Conservation (phyloP, 2,797 vertebrate species). For the Centroberyx gerrardi region DNA sequence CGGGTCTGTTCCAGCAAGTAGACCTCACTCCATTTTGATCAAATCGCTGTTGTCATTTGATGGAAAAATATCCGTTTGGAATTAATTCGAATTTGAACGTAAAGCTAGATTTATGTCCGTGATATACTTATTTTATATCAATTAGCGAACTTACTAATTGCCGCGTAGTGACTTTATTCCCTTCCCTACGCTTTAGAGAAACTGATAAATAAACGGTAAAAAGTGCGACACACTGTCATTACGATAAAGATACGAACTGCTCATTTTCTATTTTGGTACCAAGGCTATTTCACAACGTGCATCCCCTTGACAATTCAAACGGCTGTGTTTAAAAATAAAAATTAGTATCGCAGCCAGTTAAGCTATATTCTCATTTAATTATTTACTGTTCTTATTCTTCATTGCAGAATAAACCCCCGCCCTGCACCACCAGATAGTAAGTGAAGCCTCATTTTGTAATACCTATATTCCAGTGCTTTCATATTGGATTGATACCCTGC, state of each 20-base stretch:
- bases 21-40: slow-evolving; percentile 33
- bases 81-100: accelerated
- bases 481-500: slow-evolving; percentile 40
- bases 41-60: slow-evolving; percentile 13
- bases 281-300: no score
- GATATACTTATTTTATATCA: no score
- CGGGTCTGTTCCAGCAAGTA: slow-evolving; percentile 67
- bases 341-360: no score
- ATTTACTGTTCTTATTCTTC: background rate
- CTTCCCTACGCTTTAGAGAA: no score
- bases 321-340: background rate
- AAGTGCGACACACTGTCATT: no score
- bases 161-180: no score
- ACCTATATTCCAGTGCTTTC: slow-evolving; percentile 3
- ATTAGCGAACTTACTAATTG: no score
- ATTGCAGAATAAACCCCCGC: slow-evolving; percentile 42
- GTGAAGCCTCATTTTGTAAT: slow-evolving; percentile 7
- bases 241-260: no score
- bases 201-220: no score
- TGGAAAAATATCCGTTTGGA: background rate
- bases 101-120: background rate
- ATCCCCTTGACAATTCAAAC: background rate
- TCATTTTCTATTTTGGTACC: no score
- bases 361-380: background rate
- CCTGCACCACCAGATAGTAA: slow-evolving; percentile 39